Base-by-base conservation (phyloP, 2,113 vertebrate genomes). In the Phrynosoma blainvillii region DNA sequence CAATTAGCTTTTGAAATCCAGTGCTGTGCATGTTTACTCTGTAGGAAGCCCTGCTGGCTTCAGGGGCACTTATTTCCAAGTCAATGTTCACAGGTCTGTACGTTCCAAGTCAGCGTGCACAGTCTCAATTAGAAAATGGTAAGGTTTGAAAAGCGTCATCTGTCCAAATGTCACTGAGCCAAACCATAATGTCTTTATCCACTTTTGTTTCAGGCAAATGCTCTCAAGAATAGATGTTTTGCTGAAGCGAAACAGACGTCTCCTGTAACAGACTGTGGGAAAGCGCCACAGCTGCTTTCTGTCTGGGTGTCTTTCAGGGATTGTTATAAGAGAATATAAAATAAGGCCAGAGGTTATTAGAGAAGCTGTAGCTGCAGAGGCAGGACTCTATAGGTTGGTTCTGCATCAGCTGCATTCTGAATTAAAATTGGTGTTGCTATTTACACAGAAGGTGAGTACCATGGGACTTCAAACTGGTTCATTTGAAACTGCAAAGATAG, bases 101-200 rank as follows among this genome's bases (percentile, higher is more conserved):
- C 18, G 14, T 84, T 86, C 30, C 5, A 68, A 86, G 40, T 79
- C 18, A 79, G n/a, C 21, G 27, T 68, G 27, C 54, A 73, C n/a
- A 85, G 82, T 25, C 27, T 16, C 16, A 68, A 18, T 66, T 11
- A 77, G 36, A 88, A 77, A 36, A 23, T 83, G 47, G 23, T 59
- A 70, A 20, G 21, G 52, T n/a, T 56, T 87, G 52, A 86, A 93
- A 4, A 4, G 13, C 70, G 1, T 87, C 42, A 52, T 75, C 84
- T 85, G 36, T 79, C 70, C 70, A 89, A 92, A 56, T 5, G 2
- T 25, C 42, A 0, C n/a, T 70, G 42, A 1, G 74, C 80, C 92
- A 68, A 87, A 27, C 0, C 4, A 66, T 78, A 75, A 75, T 90
- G 68, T 62, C 36, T 87, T 90, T 78, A 78, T 4, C 8, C 25